phyloP scores from a whole-genome alignment of 1,140 invertebrate species.

The Papilio polytes region DNA sequence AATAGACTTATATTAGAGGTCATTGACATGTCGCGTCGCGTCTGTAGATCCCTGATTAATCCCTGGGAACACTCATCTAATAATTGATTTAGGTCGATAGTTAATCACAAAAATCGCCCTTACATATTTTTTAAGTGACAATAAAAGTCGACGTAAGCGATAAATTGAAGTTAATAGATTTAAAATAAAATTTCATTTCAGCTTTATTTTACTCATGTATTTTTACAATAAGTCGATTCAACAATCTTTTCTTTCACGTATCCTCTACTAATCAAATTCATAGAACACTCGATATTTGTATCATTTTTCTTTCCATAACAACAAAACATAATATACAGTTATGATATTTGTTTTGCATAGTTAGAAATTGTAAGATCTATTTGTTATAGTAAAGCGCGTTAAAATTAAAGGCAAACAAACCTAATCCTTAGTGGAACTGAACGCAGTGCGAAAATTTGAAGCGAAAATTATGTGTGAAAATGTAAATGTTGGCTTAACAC shows the following conservation, averaged over 20 bases:
- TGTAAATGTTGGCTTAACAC: constrained; percentile 16
- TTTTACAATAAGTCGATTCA: background rate
- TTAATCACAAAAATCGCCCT: background rate
- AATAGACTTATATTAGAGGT: background rate
- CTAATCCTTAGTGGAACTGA: background rate
- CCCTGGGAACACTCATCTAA: background rate
- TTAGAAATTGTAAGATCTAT: background rate
- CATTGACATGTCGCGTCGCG: background rate
- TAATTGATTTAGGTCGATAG: background rate
- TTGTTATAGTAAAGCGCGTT: background rate
- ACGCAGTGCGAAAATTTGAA: background rate
- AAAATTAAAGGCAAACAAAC: background rate
- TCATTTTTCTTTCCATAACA: too few species aligned
- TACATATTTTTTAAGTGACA: background rate
- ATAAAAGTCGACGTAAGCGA: background rate
- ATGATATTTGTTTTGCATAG: background rate
- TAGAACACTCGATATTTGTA: background rate
- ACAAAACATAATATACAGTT: background rate
- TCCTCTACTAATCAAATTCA: background rate
- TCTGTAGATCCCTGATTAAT: background rate
- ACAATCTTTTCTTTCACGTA: background rate
- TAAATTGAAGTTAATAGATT: too few species aligned
- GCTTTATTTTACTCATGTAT: too few species aligned
- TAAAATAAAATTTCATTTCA: too few species aligned
- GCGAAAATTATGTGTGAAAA: constrained; percentile 16